Evolutionary conservation across 2,797 vertebrate species (phyloP).

Genomic region (Catamblyrhynchus diadema): DNA sequence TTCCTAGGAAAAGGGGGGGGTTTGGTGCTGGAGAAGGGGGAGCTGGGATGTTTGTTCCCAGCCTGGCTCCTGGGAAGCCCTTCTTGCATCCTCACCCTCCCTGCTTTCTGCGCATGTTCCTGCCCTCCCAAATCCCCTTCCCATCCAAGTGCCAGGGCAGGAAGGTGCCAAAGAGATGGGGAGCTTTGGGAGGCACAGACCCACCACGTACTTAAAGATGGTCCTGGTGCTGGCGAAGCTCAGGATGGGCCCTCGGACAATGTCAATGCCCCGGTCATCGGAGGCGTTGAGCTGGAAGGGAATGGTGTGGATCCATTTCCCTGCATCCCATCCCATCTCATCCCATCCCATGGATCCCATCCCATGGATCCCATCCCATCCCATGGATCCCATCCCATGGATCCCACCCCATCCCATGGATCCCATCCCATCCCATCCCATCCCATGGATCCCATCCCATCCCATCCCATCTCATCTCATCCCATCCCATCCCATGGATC

Average conservation of each 20-base stretch:
- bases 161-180: rapidly evolving
- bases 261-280: constrained; percentile 93
- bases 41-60: background rate
- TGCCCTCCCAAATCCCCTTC: background rate
- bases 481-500: background rate
- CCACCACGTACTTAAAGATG: constrained; percentile 90
- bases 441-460: no score
- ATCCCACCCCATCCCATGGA: background rate
- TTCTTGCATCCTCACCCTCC: background rate
- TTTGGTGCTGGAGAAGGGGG: background rate
- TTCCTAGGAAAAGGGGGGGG: constrained; percentile 76
- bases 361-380: no score
- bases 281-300: constrained; percentile 90
- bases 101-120: background rate
- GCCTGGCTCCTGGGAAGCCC: background rate
- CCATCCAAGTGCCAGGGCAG: rapidly evolving
- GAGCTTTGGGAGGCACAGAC: background rate
- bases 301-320: rapidly evolving
- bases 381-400: background rate
- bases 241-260: constrained; percentile 91
- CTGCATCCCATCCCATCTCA: rapidly evolving
- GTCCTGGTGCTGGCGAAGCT: constrained; percentile 96
- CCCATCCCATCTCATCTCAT: no score
- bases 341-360: no score
- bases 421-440: rapidly evolving